Evolutionary conservation across 2,113 vertebrate genomes (phyloP), one percentile per base, ranked within the genome.

Genomic region (Ardeotis arabs): DNA sequence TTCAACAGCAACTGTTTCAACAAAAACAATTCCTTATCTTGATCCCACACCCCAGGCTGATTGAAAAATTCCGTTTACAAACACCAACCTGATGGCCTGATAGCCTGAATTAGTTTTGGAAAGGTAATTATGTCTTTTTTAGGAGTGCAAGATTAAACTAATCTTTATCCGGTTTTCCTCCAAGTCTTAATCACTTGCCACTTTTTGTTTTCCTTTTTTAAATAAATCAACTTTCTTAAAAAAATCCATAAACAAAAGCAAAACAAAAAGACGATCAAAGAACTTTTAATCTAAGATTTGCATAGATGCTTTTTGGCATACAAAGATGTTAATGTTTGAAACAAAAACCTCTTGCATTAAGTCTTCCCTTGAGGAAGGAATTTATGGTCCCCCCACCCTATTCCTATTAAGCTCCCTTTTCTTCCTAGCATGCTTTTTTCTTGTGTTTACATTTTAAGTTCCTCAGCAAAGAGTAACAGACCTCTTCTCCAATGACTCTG

Each of bases 1-100:
- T 95, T 84, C 83, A 79, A 85, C 82, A 89, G 63, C 29, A 60
- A 92, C 55, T 47, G 62, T 90, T 94, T 74, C 87, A 97, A 86
- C 85, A 90, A 90, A 87, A 90, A 90, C 74, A 91, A 68, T 21
- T 44, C 73, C 6, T 2, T 91, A 96, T 80, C 84, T 95, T 77
- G 35, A 82, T 77, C 70, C 16, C 45, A 14, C 56, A 87, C 19
- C 2, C 62, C 58, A 58, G 28, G 33, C 52, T 7, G 83, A 94
- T 22, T 62, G 58, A 78, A 95, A 91, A 93, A 87, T 91, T 94
- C 69, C 66, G 0, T 64, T 95, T 90, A 62, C 39, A 89, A 89
- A 90, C 56, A 89, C 22, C 88, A 72, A 49, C 69, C 45, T 35
- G 35, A 80, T 81, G 67, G 37, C 18, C 33, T 58, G 76, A 94